Evolutionary conservation across 2,888 invertebrate species (phyloP), one percentile per base, ranked within the genome.

Genomic region (Parnassius glacialis): DNA sequence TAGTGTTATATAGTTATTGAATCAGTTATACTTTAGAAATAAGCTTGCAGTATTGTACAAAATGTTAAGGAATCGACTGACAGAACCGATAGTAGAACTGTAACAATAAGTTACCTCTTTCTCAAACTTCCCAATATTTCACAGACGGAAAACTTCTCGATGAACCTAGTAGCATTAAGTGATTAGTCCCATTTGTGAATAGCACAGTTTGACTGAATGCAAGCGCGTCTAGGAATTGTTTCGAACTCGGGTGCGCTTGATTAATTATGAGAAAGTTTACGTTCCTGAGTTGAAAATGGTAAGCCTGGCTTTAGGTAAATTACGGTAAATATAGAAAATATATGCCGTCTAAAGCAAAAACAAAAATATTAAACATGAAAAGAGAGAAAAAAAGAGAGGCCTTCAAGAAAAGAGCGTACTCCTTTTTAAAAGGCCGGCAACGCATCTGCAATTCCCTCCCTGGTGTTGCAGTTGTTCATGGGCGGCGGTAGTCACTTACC

Each of bases 101-200:
- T 20, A 45, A 53, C 66, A 74, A 74, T 71, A 72, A 67, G 69
- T 73, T 73, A 78, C 73, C 74, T 81, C 81, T 72, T 74, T 72
- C 69, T 61, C 63, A 65, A 84, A 85, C 81, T 87, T 82, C 82
- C 83, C 83, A 83, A 87, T 86, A 87, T 86, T 87, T 85, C 79
- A 83, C 75, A 76, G 76, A 71, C 72, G 73, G 71, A 71, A 76
- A 80, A 84, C 77, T 81, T 78, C 70, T 66, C 59, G 58, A 63
- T 45, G 63, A 56, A 73, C 78, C 78, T 76, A 84, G 85, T 84
- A 85, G 87, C 83, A 81, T 85, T 87, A 86, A 87, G 86, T 86
- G 87, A 88, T 88, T 88, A 87, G 87, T 87, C 78, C 83, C 87
- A 87, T 88, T 87, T 87, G 87, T 66, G 78, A 85, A 80, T 74